Percentiles rank a stretch among this genome's conserved stretches.
Conservation (phyloP, 2,113 vertebrate genomes). For the Phalacrocorax aristotelis region DNA sequence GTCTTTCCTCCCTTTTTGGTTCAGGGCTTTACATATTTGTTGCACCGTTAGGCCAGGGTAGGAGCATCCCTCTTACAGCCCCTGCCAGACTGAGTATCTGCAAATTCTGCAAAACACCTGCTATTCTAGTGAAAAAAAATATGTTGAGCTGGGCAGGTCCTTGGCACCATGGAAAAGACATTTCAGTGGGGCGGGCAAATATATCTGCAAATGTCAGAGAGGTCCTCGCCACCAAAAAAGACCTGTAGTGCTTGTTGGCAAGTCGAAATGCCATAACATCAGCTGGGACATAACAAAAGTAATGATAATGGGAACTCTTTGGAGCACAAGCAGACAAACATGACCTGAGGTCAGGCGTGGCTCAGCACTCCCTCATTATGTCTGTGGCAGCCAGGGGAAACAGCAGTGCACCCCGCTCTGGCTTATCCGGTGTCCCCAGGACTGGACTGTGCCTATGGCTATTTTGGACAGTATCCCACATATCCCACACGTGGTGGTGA, state of each 20-base stretch:
- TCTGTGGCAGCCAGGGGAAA: neutral
- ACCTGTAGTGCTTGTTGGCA: neutral
- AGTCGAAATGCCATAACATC: neutral
- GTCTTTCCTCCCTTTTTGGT: neutral
- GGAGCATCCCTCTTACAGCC: neutral
- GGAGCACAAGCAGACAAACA: neutral
- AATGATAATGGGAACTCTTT: neutral
- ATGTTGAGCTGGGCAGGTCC: neutral
- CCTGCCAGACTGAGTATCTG: neutral
- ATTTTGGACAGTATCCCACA: neutral
- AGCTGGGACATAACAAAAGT: neutral
- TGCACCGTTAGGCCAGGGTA: rapidly evolving
- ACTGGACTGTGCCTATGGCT: rapidly evolving
- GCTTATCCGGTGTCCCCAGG: neutral
- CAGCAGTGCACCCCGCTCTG: neutral
- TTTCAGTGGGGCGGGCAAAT: neutral
- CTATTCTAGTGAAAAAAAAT: neutral
- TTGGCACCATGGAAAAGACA: neutral
- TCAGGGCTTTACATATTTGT: neutral
- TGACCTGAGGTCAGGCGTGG: neutral
- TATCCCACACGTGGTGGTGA: rapidly evolving
- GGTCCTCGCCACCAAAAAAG: neutral
- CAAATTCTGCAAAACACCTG: neutral
- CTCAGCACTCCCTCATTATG: neutral
- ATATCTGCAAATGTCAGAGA: neutral